These are phyloP conservation scores for Syrmaticus mikado DNA, from an alignment of 2,113 vertebrate genomes.

Conservation along the genomic window DNA sequence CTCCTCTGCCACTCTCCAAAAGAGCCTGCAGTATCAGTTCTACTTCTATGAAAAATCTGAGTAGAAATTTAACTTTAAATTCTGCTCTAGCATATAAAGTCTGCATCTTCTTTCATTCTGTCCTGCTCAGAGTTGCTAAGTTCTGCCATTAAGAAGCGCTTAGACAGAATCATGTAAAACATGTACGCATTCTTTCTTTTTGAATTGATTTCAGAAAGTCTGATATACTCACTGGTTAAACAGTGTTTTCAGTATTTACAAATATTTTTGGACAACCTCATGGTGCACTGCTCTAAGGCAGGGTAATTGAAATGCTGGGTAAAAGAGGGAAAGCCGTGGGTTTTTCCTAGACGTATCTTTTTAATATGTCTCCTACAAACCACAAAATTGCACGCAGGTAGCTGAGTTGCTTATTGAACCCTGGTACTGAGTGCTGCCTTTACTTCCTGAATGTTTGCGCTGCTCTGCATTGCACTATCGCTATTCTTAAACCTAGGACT, in stretches of 20 bases:
- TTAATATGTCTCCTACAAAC: neutral
- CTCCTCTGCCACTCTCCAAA: neutral
- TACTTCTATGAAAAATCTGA: neutral
- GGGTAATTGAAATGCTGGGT: neutral
- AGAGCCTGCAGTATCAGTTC: too few relatives aligned
- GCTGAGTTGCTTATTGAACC: neutral
- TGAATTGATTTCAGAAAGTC: neutral
- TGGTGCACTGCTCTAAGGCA: neutral
- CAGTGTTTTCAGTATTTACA: neutral
- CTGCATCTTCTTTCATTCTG: neutral
- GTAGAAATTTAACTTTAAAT: neutral
- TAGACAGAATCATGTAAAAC: rapidly evolving
- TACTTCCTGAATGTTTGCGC: neutral
- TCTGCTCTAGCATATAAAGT: neutral
- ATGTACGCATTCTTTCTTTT: rapidly evolving
- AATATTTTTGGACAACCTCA: neutral
- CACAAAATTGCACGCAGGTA: neutral
- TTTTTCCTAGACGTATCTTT: neutral
- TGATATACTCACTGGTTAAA: neutral
- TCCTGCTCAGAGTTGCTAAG: neutral
- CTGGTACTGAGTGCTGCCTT: rapidly evolving
- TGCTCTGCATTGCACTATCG: neutral
- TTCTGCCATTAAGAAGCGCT: neutral
- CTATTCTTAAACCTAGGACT: neutral
- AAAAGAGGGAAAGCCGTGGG: neutral